Conservation (phyloP, 2,888 invertebrate species). For the Noctua janthe region DNA sequence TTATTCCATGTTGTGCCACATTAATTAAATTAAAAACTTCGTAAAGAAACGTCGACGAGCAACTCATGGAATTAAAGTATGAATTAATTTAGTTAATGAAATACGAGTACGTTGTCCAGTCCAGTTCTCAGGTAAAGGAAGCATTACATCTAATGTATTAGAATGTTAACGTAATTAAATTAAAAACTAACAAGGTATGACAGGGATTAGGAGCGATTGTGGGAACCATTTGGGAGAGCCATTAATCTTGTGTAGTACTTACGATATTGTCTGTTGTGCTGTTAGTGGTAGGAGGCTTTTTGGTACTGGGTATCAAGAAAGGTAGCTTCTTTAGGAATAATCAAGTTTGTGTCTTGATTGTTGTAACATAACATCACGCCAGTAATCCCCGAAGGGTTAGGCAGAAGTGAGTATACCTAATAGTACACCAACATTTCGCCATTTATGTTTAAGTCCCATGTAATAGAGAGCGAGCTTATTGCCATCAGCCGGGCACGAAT, state of each 20-base stretch:
- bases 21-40: slow-evolving; percentile 10
- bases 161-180: slow-evolving; percentile 50
- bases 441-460: too few species aligned
- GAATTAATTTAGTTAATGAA: slow-evolving; percentile 55
- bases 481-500: too few species aligned
- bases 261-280: slow-evolving; percentile 15
- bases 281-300: slow-evolving; percentile 6
- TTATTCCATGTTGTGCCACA: neutral
- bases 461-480: too few species aligned
- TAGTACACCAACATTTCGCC: too few species aligned
- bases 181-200: slow-evolving; percentile 42
- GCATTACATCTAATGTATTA: slow-evolving; percentile 51
- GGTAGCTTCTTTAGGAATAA: neutral
- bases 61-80: slow-evolving; percentile 44
- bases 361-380: too few species aligned
- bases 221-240: slow-evolving; percentile 33
- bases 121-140: slow-evolving; percentile 36
- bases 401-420: too few species aligned
- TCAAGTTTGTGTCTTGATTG: neutral
- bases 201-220: slow-evolving; percentile 37
- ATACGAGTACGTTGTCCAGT: neutral
- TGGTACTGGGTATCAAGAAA: neutral
- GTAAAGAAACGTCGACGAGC: slow-evolving; percentile 5
- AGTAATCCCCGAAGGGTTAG: too few species aligned
- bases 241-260: slow-evolving; percentile 36